These are phyloP conservation scores for Luffia ferchaultella DNA, from an alignment of 2,888 invertebrate genomes.

Conservation along the genomic window DNA sequence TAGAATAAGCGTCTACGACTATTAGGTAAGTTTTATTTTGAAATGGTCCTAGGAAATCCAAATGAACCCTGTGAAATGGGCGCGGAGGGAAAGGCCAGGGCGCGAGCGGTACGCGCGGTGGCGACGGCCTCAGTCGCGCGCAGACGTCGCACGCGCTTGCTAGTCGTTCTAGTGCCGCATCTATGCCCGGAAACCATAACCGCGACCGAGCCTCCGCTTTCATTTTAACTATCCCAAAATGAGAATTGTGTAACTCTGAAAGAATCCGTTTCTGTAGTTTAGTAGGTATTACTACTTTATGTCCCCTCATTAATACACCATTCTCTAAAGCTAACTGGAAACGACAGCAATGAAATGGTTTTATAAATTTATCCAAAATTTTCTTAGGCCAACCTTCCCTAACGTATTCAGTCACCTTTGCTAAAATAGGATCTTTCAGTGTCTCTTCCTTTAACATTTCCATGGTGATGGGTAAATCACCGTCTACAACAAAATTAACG, in stretches of 20 bases:
- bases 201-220: constrained; percentile 19
- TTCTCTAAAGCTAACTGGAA: constrained; percentile 17
- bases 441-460: constrained; percentile 10
- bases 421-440: constrained; percentile 8
- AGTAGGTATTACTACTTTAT: constrained; percentile 18
- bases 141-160: not conserved
- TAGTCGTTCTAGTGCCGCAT: constrained; percentile 6
- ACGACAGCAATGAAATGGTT: constrained; percentile 12
- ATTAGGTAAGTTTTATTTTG: constrained; percentile 10
- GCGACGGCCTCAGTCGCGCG: not conserved
- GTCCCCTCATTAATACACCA: constrained; percentile 17
- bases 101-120: constrained; percentile 12
- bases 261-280: constrained; percentile 9
- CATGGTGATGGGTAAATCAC: constrained; percentile 12
- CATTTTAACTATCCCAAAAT: constrained; percentile 20
- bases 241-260: constrained; percentile 14
- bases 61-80: constrained; percentile 14
- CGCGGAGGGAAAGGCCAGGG: constrained; percentile 7
- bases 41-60: constrained; percentile 16
- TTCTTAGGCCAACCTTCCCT: constrained; percentile 15
- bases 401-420: constrained; percentile 8
- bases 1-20: constrained; percentile 13
- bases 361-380: constrained; percentile 8
- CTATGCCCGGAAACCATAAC: constrained; percentile 19
- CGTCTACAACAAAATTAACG: constrained; percentile 13